phyloP scores from a whole-genome alignment of 1,140 invertebrate species.

The Diprion similis region DNA sequence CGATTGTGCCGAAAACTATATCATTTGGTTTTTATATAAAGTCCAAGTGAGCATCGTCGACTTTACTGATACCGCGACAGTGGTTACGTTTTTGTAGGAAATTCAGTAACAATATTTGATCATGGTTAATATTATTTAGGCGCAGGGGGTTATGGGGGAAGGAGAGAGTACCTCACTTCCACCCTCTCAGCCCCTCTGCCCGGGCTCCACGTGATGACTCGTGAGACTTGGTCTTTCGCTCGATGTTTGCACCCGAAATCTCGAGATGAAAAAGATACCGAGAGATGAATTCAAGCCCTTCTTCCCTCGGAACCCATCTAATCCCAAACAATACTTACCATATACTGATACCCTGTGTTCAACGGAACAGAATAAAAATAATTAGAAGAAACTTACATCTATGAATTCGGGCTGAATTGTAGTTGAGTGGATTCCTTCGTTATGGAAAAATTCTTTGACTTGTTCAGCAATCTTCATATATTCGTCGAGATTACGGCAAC shows the following conservation, averaged over 20 bases:
- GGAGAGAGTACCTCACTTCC: too few species aligned
- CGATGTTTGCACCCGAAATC: too few species aligned
- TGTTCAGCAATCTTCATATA: constrained; percentile 94
- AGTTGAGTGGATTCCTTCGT: constrained; percentile 90
- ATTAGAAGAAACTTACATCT: constrained; percentile 40
- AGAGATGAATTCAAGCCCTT: too few species aligned
- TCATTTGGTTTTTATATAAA: neutral
- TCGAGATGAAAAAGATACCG: too few species aligned
- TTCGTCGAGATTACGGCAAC: constrained; percentile 85
- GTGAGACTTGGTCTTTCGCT: too few species aligned
- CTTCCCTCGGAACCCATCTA: neutral
- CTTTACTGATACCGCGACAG: neutral
- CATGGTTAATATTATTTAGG: too few species aligned
- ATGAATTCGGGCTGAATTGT: constrained; percentile 95
- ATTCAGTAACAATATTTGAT: too few species aligned
- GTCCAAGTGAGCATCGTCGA: neutral
- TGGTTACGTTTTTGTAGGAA: too few species aligned
- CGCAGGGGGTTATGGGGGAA: too few species aligned
- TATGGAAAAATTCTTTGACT: constrained; percentile 95
- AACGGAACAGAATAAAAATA: neutral
- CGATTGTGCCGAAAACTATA: constrained; percentile 11
- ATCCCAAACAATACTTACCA: neutral
- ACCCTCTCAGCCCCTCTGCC: too few species aligned
- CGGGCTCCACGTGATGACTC: too few species aligned
- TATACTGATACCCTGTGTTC: neutral